Evolutionary conservation across 30 jellyfish, hydroid and myxozoan genomes (phyloP).

Genomic region (Chrysaora quinquecirrha): DNA sequence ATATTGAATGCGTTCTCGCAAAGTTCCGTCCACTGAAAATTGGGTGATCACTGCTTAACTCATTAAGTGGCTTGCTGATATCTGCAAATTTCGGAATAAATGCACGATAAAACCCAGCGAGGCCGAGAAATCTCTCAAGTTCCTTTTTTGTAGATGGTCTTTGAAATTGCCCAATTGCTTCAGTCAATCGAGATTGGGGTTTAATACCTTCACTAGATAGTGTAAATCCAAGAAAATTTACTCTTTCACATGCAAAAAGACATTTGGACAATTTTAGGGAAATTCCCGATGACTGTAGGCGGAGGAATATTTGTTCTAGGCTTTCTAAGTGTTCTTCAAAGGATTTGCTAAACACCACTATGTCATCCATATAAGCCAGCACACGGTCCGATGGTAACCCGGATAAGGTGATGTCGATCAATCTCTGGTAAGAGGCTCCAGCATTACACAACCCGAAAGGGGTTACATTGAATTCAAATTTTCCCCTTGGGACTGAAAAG

Average conservation of each 20-base stretch:
- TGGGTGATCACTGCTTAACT: not conserved
- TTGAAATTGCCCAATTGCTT: not conserved
- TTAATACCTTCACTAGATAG: not conserved
- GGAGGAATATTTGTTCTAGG: slow-evolving; percentile 19
- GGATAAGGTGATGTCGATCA: slow-evolving; percentile 31
- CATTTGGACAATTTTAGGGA: slow-evolving; percentile 46
- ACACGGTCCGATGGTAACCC: slow-evolving; percentile 37
- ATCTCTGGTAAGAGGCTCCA: slow-evolving; percentile 28
- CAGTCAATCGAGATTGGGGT: not conserved
- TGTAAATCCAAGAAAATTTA: not conserved
- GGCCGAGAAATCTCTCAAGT: not conserved
- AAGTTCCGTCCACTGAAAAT: not conserved
- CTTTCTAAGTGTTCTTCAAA: slow-evolving; percentile 39
- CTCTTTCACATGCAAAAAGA: slow-evolving; percentile 21
- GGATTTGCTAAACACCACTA: slow-evolving; percentile 19
- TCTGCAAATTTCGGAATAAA: not conserved
- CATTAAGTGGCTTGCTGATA: not conserved
- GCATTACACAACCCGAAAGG: slow-evolving; percentile 16
- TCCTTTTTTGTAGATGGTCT: not conserved
- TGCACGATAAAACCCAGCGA: not conserved
- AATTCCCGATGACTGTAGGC: slow-evolving; percentile 6
- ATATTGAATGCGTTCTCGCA: slow-evolving; percentile 2
- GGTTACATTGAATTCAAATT: slow-evolving; percentile 17
- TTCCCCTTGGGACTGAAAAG: slow-evolving; percentile 48
- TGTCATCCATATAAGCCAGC: slow-evolving; percentile 45